A percentile compares a stretch with the other conserved stretches of the same genome.
phyloP scores from a whole-genome alignment of 2,797 vertebrate species.

The Gorsachius magnificus region DNA sequence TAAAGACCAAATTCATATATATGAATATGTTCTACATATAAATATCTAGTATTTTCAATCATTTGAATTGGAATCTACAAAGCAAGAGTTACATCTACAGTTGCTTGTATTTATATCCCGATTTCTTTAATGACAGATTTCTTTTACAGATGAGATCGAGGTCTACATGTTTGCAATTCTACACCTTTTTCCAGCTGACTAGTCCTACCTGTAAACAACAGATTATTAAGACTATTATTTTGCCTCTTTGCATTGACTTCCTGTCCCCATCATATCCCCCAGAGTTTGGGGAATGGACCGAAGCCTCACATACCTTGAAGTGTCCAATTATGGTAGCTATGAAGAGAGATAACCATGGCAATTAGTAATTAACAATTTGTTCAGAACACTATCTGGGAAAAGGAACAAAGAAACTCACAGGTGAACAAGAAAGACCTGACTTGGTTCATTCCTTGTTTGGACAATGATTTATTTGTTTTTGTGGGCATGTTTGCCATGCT shows the following conservation, averaged over 20 bases:
- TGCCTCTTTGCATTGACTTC: background rate
- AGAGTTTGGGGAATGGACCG: background rate
- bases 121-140: background rate
- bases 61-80: background rate
- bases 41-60: background rate
- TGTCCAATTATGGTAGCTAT: background rate
- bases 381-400: constrained; percentile 29
- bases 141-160: background rate
- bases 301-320: background rate
- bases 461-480: constrained; percentile 15
- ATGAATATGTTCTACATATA: background rate
- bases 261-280: background rate
- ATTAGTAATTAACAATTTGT: constrained; percentile 2
- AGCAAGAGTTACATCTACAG: background rate
- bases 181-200: background rate
- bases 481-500: background rate
- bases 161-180: background rate
- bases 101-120: background rate
- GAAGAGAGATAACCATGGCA: background rate
- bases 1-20: background rate
- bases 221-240: background rate
- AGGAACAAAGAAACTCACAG: constrained; percentile 24
- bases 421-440: background rate
- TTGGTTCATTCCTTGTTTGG: background rate
- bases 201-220: background rate